Percentiles rank a stretch among this genome's conserved stretches.
Evolutionary conservation across 2,888 invertebrate species (phyloP).

Genomic region (Epirrhoe tristata): DNA sequence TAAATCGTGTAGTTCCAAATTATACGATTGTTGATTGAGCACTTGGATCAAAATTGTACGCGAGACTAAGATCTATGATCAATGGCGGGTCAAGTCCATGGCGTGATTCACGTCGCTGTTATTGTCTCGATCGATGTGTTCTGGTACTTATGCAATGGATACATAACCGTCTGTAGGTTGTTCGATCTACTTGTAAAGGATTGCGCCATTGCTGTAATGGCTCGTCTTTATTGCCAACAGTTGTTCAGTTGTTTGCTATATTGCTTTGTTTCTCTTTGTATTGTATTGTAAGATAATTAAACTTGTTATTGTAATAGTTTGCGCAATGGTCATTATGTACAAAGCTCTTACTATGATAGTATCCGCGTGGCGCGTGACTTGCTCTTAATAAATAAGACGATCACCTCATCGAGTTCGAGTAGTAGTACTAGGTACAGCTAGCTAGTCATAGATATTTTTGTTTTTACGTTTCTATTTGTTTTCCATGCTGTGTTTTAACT

Average conservation of each 20-base stretch:
- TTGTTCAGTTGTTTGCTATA: constrained; percentile 19
- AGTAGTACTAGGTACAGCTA: neutral
- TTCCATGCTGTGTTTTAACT: constrained; percentile 10
- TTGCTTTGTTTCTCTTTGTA: constrained; percentile 13
- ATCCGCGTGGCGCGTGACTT: neutral
- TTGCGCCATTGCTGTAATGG: constrained; percentile 35
- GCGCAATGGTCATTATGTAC: neutral
- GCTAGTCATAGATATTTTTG: constrained; percentile 10
- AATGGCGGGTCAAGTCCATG: constrained; percentile 20
- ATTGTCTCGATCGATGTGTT: constrained; percentile 21
- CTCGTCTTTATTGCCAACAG: constrained; percentile 26
- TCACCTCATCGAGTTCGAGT: neutral
- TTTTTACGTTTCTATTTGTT: constrained; percentile 8
- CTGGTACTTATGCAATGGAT: constrained; percentile 27
- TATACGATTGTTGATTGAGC: neutral
- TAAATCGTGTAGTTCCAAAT: neutral
- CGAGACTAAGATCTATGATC: constrained; percentile 5
- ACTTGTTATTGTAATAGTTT: neutral
- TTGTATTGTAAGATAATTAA: constrained; percentile 3
- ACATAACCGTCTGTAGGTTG: constrained; percentile 28
- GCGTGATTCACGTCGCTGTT: constrained; percentile 17
- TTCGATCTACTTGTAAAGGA: constrained; percentile 24
- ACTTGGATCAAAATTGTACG: neutral
- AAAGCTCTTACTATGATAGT: neutral
- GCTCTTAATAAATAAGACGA: neutral